These are phyloP conservation scores for Eolophus roseicapilla DNA, from an alignment of 2,113 vertebrate species.

Conservation along the genomic window DNA sequence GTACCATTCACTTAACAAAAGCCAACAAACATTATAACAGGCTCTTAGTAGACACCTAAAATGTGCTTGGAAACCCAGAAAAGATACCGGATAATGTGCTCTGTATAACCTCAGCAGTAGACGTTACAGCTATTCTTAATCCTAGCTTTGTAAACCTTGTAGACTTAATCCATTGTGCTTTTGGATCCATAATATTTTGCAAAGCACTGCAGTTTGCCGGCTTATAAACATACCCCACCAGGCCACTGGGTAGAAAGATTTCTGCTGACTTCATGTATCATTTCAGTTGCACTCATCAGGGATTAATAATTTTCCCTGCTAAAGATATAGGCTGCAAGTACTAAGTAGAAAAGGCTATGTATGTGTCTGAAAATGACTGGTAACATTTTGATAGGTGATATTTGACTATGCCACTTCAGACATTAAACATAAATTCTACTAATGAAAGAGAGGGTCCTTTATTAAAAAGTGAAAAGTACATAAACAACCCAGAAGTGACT, in stretches of 20 bases:
- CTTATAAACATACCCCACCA: not conserved
- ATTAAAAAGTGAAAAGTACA: not conserved
- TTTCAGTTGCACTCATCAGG: slow-evolving; percentile 13
- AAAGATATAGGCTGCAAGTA: not conserved
- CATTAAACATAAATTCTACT: not conserved
- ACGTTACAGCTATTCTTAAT: not conserved
- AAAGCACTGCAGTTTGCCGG: slow-evolving; percentile 45
- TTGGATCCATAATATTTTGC: slow-evolving; percentile 4
- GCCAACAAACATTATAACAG: not conserved
- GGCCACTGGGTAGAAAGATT: slow-evolving; percentile 10
- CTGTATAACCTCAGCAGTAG: not conserved
- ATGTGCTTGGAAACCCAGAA: not conserved
- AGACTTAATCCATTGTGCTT: slow-evolving; percentile 19
- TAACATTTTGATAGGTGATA: not conserved
- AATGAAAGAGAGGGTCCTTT: not conserved
- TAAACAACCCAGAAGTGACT: not conserved
- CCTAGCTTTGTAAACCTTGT: slow-evolving; percentile 21
- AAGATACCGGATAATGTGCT: not conserved
- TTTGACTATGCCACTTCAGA: not conserved
- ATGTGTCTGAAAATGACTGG: not conserved
- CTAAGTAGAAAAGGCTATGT: not conserved
- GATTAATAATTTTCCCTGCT: slow-evolving; percentile 29
- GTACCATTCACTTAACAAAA: not conserved
- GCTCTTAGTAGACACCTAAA: not conserved
- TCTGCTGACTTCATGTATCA: slow-evolving; percentile 55